These are phyloP conservation scores for Atethmia centrago DNA, from an alignment of 2,888 invertebrate genomes.

Conservation along the genomic window DNA sequence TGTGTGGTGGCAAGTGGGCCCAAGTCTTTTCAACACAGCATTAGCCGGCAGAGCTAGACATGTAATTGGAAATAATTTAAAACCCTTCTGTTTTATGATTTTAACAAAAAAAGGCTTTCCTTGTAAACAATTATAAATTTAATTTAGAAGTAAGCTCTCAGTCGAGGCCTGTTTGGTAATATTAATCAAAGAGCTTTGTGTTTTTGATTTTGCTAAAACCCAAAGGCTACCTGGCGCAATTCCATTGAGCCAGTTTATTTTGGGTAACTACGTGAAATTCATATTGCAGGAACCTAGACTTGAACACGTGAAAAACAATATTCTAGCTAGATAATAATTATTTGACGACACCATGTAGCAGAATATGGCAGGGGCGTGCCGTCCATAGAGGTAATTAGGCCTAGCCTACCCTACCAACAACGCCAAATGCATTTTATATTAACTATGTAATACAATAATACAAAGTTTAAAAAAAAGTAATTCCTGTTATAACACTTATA, in stretches of 20 bases:
- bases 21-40: too few species aligned
- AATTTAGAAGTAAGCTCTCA: conserved; percentile 55
- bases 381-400: too few species aligned
- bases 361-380: too few species aligned
- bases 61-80: background rate
- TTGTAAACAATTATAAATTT: conserved; percentile 47
- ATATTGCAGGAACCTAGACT: background rate
- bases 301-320: background rate
- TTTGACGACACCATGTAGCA: too few species aligned
- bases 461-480: too few species aligned
- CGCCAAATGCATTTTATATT: too few species aligned
- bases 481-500: too few species aligned
- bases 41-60: background rate
- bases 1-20: background rate
- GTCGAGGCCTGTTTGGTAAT: conserved; percentile 41
- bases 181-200: conserved; percentile 58
- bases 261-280: background rate
- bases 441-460: too few species aligned
- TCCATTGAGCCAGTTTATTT: conserved; percentile 10
- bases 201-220: conserved; percentile 37
- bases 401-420: too few species aligned
- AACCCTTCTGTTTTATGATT: conserved; percentile 19
- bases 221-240: conserved; percentile 24
- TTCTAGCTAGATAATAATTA: background rate
- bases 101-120: conserved; percentile 17